Conservation (phyloP, 1,140 invertebrate genomes). For the Diabrotica virgifera region DNA sequence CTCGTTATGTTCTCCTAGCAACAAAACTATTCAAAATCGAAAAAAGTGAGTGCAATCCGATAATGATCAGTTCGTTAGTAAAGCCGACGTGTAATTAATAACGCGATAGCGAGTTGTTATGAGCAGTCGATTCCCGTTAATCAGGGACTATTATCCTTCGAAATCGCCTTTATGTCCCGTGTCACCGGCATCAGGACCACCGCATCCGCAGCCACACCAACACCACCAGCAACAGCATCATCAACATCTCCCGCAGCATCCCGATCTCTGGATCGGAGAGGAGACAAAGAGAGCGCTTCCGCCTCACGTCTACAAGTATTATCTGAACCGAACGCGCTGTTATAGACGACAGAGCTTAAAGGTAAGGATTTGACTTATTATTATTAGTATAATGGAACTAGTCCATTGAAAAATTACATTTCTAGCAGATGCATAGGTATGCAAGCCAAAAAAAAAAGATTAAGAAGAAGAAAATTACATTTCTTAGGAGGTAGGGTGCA, state of each 20-base stretch:
- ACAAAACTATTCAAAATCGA: no score
- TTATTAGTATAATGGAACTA: no score
- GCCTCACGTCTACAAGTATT: conserved; percentile 67
- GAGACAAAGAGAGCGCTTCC: conserved; percentile 62
- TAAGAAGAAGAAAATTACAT: no score
- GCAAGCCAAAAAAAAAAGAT: no score
- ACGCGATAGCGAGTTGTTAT: conserved; percentile 25
- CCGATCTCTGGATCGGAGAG: conserved; percentile 63
- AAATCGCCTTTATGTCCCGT: conserved; percentile 24
- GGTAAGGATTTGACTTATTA: conserved; percentile 49
- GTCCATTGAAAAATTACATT: no score
- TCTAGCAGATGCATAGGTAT: no score
- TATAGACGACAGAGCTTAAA: conserved; percentile 56
- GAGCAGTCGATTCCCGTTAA: conserved; percentile 37
- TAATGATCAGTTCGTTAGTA: not conserved
- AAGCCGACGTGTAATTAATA: not conserved
- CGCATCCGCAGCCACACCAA: conserved; percentile 12
- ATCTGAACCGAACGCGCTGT: conserved; percentile 56
- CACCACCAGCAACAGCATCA: conserved; percentile 38
- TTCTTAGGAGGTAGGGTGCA: no score
- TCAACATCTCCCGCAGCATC: conserved; percentile 21
- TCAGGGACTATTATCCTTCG: conserved; percentile 38
- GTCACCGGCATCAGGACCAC: conserved; percentile 25
- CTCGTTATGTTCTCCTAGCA: no score
- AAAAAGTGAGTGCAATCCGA: no score